Base-by-base conservation (phyloP, 2,113 vertebrate genomes). In the Polypterus senegalus region DNA sequence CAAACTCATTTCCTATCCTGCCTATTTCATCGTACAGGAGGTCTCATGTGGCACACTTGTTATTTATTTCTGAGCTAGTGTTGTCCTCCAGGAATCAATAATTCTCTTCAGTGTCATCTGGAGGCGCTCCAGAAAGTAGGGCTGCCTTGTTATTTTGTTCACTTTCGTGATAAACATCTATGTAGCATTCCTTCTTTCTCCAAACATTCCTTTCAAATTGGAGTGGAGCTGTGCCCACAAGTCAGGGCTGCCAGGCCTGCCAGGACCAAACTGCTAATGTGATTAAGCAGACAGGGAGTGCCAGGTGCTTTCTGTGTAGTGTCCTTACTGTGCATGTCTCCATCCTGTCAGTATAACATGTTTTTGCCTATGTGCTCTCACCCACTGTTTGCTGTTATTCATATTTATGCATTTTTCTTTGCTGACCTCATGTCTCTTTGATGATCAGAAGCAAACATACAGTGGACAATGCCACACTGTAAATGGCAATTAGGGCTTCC, bases 381-480 rank as follows among this genome's bases (percentile, higher is more conserved):
- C 57, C 51, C 59, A 56, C 65, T 69, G 66, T 74, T 63, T 68
- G 71, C 72, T 76, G 72, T 55, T 5, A 65, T 78, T 69, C 70
- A 70, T 79, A 72, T 70, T 69, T 77, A 73, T 72, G 73, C 45
- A 83, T 80, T 76, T 83, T 81, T 83, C 74, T 70, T 53, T 54
- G 66, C 77, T 85, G 81, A 85, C 79, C 69, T 83, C 74, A 84
- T 71, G 76, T 83, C 78, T 81, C 68, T 56, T 11, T 58, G 66
- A 63, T 61, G 68, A 71, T 76, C 78, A 83, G 73, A 82, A 79
- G 79, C 68, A 72, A 79, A 77, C 76, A 60, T 46, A 67, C 62
- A 61, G 51, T 47, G 68, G 61, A 81, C 75, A 83, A 71, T 80
- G 79, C 69, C 75, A 73, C 72, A 69, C 46, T 71, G 65, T 67